These are phyloP conservation scores for Brienomyrus brachyistius DNA, from an alignment of 2,113 vertebrate species.

Conservation along the genomic window DNA sequence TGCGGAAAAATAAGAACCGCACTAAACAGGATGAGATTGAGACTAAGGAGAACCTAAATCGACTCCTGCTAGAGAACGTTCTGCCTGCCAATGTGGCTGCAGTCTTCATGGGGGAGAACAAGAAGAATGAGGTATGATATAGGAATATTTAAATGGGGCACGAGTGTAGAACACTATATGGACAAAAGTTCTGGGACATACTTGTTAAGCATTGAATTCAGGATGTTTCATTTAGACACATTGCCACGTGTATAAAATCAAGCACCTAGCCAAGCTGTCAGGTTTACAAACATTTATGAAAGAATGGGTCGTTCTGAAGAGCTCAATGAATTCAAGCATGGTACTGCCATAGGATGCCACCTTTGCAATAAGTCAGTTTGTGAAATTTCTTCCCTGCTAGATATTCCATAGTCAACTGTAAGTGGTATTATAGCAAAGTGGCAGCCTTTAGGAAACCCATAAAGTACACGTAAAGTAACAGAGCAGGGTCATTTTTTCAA, in stretches of 20 bases:
- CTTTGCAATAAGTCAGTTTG: background rate
- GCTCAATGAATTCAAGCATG: background rate
- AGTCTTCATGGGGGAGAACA: conserved; percentile 87
- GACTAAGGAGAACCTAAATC: conserved; percentile 93
- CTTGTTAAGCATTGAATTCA: background rate
- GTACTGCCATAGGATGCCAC: background rate
- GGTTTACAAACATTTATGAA: background rate
- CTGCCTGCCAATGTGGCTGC: conserved; percentile 87
- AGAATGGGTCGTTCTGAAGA: background rate
- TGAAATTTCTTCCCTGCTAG: background rate
- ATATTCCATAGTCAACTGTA: background rate
- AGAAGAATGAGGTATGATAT: conserved; percentile 79
- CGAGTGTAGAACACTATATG: background rate
- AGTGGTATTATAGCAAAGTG: background rate
- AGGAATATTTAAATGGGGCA: background rate
- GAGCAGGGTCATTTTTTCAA: background rate
- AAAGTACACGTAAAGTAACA: background rate
- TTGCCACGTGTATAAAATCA: background rate
- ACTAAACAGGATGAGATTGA: conserved; percentile 91
- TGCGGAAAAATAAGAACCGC: conserved; percentile 91
- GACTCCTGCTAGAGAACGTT: conserved; percentile 89
- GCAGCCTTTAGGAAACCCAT: background rate
- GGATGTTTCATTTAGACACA: background rate
- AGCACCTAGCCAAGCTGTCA: background rate
- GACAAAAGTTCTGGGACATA: background rate